Evolutionary conservation across 2,888 invertebrate species (phyloP).

Genomic region (Habroteleia sp.): DNA sequence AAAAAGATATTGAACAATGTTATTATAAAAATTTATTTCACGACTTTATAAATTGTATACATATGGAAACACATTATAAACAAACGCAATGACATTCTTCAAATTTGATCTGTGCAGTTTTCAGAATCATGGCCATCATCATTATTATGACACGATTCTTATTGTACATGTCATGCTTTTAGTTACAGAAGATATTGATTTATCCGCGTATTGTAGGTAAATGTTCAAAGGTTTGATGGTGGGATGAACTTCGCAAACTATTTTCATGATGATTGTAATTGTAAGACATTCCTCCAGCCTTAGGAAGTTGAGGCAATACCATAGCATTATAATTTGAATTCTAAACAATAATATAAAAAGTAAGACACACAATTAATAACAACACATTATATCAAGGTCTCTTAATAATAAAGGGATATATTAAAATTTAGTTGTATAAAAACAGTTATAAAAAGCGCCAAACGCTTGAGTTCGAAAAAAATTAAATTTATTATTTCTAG

Average conservation of each 20-base stretch:
- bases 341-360: conserved; percentile 69
- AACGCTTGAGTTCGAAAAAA: no score
- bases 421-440: no score
- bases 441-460: no score
- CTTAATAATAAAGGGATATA: no score
- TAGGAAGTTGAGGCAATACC: conserved; percentile 86
- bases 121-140: conserved; percentile 16
- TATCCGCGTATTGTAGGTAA: conserved; percentile 88
- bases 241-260: conserved; percentile 77
- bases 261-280: conserved; percentile 80
- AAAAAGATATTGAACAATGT: no score
- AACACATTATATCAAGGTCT: no score
- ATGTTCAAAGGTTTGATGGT: conserved; percentile 84
- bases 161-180: conserved; percentile 43
- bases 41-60: conserved; percentile 49
- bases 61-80: conserved; percentile 38
- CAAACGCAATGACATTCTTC: conserved; percentile 19
- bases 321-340: conserved; percentile 83
- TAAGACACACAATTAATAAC: conserved; percentile 7
- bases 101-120: conserved; percentile 21
- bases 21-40: conserved; percentile 54
- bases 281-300: conserved; percentile 81
- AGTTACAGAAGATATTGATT: conserved; percentile 72
- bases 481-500: no score
- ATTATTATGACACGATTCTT: conserved; percentile 1